Percentiles rank a stretch among this genome's conserved stretches.
Evolutionary conservation across 92 coral and sea anemone species (phyloP).

Genomic region (Pocillopora meandrina): DNA sequence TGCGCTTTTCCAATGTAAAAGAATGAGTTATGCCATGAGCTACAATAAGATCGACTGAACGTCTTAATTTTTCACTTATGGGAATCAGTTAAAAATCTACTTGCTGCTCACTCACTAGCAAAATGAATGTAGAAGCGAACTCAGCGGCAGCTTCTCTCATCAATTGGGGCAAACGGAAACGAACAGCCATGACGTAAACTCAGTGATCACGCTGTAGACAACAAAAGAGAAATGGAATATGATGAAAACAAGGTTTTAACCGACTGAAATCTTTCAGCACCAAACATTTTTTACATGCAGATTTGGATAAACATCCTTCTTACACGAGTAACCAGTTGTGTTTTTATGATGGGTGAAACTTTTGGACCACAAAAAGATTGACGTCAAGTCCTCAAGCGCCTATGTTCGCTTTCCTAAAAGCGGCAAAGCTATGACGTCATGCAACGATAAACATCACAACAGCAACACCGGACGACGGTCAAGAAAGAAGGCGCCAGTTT

Average conservation of each 20-base stretch:
- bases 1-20: not conserved
- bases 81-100: not conserved
- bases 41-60: no score
- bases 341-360: no score
- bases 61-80: not conserved
- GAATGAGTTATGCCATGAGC: no score
- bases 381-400: no score
- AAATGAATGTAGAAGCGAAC: constrained; percentile 74
- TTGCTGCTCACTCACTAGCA: constrained; percentile 54
- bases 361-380: no score
- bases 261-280: not conserved
- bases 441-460: no score
- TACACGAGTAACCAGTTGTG: not conserved
- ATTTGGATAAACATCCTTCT: not conserved
- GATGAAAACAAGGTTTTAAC: not conserved
- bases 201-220: constrained; percentile 6
- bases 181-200: constrained; percentile 12
- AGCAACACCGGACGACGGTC: no score
- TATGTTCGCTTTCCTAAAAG: no score
- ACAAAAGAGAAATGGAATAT: not conserved
- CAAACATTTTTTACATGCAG: not conserved
- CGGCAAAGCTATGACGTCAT: no score
- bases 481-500: no score
- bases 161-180: constrained; percentile 58
- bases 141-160: constrained; percentile 78